phyloP scores from a whole-genome alignment of 2,797 vertebrate genomes.

The Lepus townsendii region DNA sequence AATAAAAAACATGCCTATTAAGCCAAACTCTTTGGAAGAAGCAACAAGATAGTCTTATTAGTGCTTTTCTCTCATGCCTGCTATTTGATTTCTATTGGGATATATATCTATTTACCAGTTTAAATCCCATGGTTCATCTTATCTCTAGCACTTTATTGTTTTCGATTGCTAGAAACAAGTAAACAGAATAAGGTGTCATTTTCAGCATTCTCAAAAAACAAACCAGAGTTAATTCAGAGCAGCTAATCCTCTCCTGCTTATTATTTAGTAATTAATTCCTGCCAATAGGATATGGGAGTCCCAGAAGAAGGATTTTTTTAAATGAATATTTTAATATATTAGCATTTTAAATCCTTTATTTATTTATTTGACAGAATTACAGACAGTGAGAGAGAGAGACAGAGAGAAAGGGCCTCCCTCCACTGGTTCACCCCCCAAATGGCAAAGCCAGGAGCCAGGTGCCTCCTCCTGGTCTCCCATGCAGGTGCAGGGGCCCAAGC shows the following conservation, averaged over 20 bases:
- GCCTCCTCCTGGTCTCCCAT: too few species aligned
- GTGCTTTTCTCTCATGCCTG: conserved; percentile 68
- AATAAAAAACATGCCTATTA: conserved; percentile 80
- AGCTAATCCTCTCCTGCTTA: conserved; percentile 83
- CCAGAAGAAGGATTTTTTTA: conserved; percentile 67
- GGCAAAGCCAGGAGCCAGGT: too few species aligned
- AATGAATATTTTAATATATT: conserved; percentile 83
- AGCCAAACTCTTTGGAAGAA: conserved; percentile 68
- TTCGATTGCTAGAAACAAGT: conserved; percentile 77
- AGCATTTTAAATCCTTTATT: neutral
- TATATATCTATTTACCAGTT: conserved; percentile 76
- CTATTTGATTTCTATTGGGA: conserved; percentile 81
- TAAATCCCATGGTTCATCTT: conserved; percentile 79
- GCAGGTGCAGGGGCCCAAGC: too few species aligned
- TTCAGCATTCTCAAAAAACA: conserved; percentile 78
- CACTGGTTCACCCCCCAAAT: too few species aligned
- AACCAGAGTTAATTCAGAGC: conserved; percentile 63
- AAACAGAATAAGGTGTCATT: conserved; percentile 73
- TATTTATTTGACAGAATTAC: too few species aligned
- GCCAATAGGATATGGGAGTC: conserved; percentile 81
- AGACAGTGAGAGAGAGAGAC: too few species aligned
- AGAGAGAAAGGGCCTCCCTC: too few species aligned
- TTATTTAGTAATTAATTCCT: conserved; percentile 78
- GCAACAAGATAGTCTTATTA: conserved; percentile 65
- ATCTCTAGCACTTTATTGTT: conserved; percentile 70